A percentile compares a stretch with the other conserved stretches of the same genome.
phyloP scores from a whole-genome alignment of 2,797 vertebrate genomes.

The Podargus strigoides region DNA sequence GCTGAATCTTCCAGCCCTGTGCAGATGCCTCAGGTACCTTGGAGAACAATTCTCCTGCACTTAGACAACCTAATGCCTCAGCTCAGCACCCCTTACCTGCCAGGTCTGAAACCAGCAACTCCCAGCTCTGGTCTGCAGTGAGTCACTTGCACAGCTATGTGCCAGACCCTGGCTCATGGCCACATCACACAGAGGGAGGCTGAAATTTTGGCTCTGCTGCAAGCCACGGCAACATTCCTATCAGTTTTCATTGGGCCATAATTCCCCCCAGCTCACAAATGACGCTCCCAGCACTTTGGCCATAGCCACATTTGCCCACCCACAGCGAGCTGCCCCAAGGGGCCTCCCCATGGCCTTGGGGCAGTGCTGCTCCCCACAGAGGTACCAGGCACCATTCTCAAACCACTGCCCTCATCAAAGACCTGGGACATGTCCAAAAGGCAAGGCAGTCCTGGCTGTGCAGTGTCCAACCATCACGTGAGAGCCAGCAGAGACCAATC shows the following conservation, averaged over 20 bases:
- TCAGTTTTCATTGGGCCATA: fast-evolving
- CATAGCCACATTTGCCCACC: background rate
- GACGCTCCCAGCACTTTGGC: background rate
- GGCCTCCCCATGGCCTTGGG: background rate
- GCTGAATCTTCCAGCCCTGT: background rate
- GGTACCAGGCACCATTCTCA: background rate
- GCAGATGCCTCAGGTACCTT: background rate
- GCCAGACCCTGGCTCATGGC: background rate
- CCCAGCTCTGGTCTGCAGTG: background rate
- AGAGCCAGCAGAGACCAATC: background rate
- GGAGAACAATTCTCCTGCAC: background rate
- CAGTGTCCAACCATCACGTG: fast-evolving
- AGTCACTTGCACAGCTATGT: background rate
- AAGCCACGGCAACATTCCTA: background rate
- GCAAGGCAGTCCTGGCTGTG: background rate
- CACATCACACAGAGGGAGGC: background rate
- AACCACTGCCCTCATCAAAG: background rate
- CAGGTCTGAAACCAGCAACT: background rate
- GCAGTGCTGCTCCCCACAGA: background rate
- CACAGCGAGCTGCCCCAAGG: fast-evolving
- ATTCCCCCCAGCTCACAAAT: background rate
- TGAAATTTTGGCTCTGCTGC: background rate
- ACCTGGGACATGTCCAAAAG: background rate
- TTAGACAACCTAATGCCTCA: background rate
- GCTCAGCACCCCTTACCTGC: background rate